Evolutionary conservation across 2,113 vertebrate genomes (phyloP), one percentile per base, ranked within the genome.

Genomic region (Falcunculus frontatus): DNA sequence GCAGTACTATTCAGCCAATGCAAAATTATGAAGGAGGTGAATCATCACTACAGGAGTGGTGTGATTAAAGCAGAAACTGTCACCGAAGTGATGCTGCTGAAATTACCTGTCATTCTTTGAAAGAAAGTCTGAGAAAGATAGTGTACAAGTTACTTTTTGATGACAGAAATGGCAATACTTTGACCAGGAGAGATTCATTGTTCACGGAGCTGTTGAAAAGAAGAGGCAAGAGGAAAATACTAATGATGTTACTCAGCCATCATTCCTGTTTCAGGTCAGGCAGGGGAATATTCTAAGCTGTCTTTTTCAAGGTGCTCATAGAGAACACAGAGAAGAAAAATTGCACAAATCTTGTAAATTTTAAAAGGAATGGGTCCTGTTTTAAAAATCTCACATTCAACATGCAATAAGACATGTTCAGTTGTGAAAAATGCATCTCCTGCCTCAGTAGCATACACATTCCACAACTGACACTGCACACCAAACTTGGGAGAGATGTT

Each of bases 31-130:
- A 91, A 89, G 80, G 49, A 93, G 69, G 47, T 93, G 95, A 96
- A 91, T 94, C 95, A 93, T 73, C 82, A 75, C 91, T 64, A 42
- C 14, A 49, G 73, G 53, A 93, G 52, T 52, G 64, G 35, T 60
- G 79, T 69, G 63, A 92, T 85, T 91, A 90, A 93, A 93, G 84
- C 64, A 93, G 87, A 87, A 95, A 75, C 64, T 86, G 76, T 69
- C 89, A 93, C 77, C 65, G 37, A 87, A 89, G 83, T 67, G 55
- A 84, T 82, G 77, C 57, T 56, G 84, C n/a, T 69, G 84, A 94
- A 95, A 95, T 96, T 94, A 92, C 79, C 86, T 95, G 93, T 95
- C 93, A 97, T 50, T 87, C 74, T 85, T 13, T 50, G 46, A 35
- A 93, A 83, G 53, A 69, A 95, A 94, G 65, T 77, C 83, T 63